Base-by-base conservation (phyloP, 2,888 invertebrate genomes). In the Clunio marinus region DNA sequence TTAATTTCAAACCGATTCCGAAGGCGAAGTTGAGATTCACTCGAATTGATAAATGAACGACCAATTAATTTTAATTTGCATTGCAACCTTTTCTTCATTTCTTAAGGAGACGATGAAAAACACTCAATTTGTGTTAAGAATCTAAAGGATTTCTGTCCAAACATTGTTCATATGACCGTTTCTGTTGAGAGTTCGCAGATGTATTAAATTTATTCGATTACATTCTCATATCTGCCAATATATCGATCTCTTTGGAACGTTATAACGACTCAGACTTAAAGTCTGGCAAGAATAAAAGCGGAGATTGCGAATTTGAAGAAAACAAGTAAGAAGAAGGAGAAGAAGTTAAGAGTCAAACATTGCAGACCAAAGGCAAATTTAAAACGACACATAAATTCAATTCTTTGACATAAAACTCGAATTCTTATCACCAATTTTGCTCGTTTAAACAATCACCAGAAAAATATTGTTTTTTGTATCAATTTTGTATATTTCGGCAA, bases 51-150 rank as follows among this genome's bases (percentile, higher is more conserved):
- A 66, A 32, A 66, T 66, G 24, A 51, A 46, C 66, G 46, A 27
- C 66, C 66, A 66, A 66, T 66, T 66, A 66, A 66, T 66, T 66
- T 66, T 66, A 66, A 66, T 66, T 66, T 66, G 66, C 66, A 66
- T 66, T 46, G 45, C 55, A 15, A 51, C 66, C n/a, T 25, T 57
- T 57, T 57, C 57, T 57, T 57, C 57, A 27, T 57, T 17, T 22
- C 51, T 22, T 22, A 17, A 15, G 41, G 41, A 41, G 15, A 41
- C n/a, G 41, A 41, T 10, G 22, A 8, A 51, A 51, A 51, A 51
- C 51, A 51, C 51, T 51, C 22, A 51, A 51, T 51, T 51, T 51
- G 51, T 22, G 51, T 22, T 51, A 22, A n/a, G 22, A 51, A 13
- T 22, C 7, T 32, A 8, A 5, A 5, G 35, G 35, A 32, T 8